These are phyloP conservation scores for Napeogenes inachia DNA, from an alignment of 2,888 invertebrate genomes.

Conservation along the genomic window DNA sequence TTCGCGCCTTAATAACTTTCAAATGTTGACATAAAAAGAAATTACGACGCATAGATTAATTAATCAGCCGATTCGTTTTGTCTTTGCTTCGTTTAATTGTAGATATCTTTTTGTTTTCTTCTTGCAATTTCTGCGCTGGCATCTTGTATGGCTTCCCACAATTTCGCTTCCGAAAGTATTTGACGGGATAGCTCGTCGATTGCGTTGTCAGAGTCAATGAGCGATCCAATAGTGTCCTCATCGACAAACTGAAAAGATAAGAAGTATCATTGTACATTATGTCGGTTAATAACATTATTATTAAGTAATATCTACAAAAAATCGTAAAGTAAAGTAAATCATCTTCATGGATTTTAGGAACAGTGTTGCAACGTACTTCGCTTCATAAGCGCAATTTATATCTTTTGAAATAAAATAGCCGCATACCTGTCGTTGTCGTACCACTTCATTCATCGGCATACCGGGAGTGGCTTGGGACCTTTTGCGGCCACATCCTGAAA, in stretches of 20 bases:
- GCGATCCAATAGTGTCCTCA: constrained; percentile 81
- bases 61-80: constrained; percentile 6
- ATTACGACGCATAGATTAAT: neutral
- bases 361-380: too few relatives aligned
- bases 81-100: constrained; percentile 2
- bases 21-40: constrained; percentile 3
- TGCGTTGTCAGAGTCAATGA: constrained; percentile 83
- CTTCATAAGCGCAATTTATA: too few relatives aligned
- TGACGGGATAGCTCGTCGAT: constrained; percentile 86
- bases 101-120: constrained; percentile 74
- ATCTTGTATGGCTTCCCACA: constrained; percentile 88
- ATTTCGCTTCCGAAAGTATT: constrained; percentile 86
- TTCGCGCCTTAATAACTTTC: constrained; percentile 7
- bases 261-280: neutral
- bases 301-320: too few relatives aligned
- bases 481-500: constrained; percentile 85
- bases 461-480: constrained; percentile 74
- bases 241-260: constrained; percentile 31
- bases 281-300: too few relatives aligned
- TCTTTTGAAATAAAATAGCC: too few relatives aligned
- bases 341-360: too few relatives aligned
- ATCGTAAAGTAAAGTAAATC: too few relatives aligned
- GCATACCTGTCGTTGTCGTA: constrained; percentile 60
- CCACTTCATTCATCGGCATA: constrained; percentile 64
- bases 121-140: constrained; percentile 83